Percentiles rank a stretch among this genome's conserved stretches.
Conservation (phyloP, 1,140 invertebrate genomes). For the Hermetia illucens region DNA sequence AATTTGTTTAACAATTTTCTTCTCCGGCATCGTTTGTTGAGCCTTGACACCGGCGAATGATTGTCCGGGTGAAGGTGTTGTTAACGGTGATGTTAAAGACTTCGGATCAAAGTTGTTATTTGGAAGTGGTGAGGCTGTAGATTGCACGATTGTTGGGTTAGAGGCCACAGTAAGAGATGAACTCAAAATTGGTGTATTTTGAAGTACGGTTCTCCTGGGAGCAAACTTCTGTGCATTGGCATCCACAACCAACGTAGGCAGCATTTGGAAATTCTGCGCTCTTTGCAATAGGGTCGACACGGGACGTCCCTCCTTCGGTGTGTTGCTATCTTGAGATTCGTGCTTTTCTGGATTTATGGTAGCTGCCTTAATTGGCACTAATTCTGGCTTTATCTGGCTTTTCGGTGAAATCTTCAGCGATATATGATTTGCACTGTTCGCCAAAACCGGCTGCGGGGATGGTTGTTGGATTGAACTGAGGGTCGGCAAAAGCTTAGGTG, state of each 20-base stretch:
- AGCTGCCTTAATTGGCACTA: conserved; percentile 2
- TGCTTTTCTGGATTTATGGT: not conserved
- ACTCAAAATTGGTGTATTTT: not conserved
- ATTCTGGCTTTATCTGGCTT: conserved; percentile 2
- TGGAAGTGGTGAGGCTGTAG: conserved; percentile 24
- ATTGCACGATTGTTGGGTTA: no score
- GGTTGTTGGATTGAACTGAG: conserved; percentile 3
- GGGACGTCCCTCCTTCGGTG: no score
- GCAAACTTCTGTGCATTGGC: conserved; percentile 2
- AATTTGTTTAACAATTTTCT: not conserved
- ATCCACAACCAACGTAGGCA: conserved; percentile 1
- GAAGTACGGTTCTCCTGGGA: not conserved
- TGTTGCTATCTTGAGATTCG: no score
- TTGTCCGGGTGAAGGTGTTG: conserved; percentile 9
- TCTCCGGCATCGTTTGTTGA: no score
- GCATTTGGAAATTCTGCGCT: not conserved
- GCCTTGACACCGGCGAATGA: conserved; percentile 3
- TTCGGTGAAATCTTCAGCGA: no score
- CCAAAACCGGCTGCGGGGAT: no score
- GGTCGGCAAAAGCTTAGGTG: not conserved
- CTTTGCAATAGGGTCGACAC: not conserved
- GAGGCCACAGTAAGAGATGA: not conserved
- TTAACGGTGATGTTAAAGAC: conserved; percentile 2
- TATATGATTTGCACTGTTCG: no score
- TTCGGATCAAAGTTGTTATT: conserved; percentile 17